Percentiles rank a stretch among this genome's conserved stretches.
phyloP scores from a whole-genome alignment of 1,140 invertebrate species.

The Nephila pilipes region DNA sequence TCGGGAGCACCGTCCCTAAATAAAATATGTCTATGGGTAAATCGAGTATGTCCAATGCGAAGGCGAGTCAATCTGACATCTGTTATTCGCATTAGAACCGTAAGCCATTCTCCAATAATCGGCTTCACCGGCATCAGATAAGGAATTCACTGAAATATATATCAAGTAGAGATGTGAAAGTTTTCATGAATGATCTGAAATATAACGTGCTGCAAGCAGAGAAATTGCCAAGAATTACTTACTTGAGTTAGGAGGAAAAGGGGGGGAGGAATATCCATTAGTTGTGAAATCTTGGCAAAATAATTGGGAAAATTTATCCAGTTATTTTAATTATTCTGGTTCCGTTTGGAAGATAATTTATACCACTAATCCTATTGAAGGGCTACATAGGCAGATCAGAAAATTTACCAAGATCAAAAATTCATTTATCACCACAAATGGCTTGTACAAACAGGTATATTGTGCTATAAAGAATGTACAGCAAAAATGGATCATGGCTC shows the following conservation, averaged over 20 bases:
- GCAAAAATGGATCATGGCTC: too few relatives aligned
- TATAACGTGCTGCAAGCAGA: slow-evolving; percentile 40
- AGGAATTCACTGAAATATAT: slow-evolving; percentile 45
- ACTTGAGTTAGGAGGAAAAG: slow-evolving; percentile 39
- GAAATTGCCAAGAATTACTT: slow-evolving; percentile 53
- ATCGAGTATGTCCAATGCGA: too few relatives aligned
- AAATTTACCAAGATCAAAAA: too few relatives aligned
- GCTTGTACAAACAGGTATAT: neutral
- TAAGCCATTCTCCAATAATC: too few relatives aligned
- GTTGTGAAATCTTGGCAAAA: neutral
- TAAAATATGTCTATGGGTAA: too few relatives aligned
- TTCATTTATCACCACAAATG: too few relatives aligned
- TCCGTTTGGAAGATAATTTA: neutral
- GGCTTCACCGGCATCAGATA: too few relatives aligned
- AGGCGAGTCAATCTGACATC: too few relatives aligned
- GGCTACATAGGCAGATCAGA: neutral
- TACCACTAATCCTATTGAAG: neutral
- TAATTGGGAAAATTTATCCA: slow-evolving; percentile 26
- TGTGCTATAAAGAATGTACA: too few relatives aligned
- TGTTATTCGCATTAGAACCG: too few relatives aligned
- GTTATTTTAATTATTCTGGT: slow-evolving; percentile 33
- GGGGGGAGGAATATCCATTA: neutral
- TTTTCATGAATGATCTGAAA: slow-evolving; percentile 43
- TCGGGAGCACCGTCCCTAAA: too few relatives aligned
- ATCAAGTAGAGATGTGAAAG: slow-evolving; percentile 47